These are phyloP conservation scores for Symphodus melops DNA, from an alignment of 2,113 vertebrate species.

Conservation along the genomic window DNA sequence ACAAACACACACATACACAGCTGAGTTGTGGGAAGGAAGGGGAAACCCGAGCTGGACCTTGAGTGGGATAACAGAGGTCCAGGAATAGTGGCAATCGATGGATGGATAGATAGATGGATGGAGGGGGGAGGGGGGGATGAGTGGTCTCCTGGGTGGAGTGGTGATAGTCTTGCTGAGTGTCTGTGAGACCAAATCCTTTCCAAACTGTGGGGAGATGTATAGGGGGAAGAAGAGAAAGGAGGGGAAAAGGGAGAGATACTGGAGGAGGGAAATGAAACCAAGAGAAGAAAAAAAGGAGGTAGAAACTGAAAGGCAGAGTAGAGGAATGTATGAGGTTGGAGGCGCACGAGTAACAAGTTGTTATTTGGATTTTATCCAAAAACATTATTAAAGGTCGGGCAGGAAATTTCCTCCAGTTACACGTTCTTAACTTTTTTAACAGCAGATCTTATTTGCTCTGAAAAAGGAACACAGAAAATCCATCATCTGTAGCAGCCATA, in stretches of 20 bases:
- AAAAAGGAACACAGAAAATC: too few relatives aligned
- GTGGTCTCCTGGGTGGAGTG: constrained; percentile 91
- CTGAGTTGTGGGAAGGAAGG: constrained; percentile 74
- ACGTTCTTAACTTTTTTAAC: too few relatives aligned
- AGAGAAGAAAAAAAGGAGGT: constrained; percentile 2
- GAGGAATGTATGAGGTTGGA: background rate
- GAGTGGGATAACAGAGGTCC: constrained; percentile 87
- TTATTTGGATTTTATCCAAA: background rate
- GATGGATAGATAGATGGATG: constrained; percentile 86
- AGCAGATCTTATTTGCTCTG: too few relatives aligned
- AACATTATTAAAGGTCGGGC: too few relatives aligned
- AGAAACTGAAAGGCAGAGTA: constrained; percentile 8
- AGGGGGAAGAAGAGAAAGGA: constrained; percentile 81
- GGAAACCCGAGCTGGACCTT: constrained; percentile 80
- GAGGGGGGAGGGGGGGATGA: constrained; percentile 89
- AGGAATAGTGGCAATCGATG: constrained; percentile 96
- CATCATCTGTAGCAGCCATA: too few relatives aligned
- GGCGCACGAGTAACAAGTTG: too few relatives aligned
- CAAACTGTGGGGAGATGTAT: constrained; percentile 75
- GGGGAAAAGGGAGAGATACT: constrained; percentile 74
- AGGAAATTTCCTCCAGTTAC: too few relatives aligned
- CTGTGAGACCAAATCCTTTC: constrained; percentile 90
- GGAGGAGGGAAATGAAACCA: constrained; percentile 46
- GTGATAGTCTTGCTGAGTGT: constrained; percentile 91
- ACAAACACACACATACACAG: constrained; percentile 28